Conservation (phyloP, 2,888 invertebrate species). For the Hartigia nigra region DNA sequence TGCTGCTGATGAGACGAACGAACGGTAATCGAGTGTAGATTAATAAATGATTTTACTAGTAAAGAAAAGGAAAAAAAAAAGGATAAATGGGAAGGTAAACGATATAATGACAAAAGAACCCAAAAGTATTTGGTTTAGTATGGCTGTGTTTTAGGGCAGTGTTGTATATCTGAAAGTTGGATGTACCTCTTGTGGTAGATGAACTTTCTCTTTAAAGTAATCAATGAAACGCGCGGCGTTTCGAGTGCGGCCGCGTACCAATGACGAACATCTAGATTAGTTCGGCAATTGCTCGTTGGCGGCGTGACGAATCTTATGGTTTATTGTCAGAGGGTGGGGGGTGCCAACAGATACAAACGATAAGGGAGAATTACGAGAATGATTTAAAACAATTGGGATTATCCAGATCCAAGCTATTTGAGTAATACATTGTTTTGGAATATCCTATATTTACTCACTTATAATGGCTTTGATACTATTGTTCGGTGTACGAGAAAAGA, state of each 20-base stretch:
- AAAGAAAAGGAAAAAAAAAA: conserved; percentile 9
- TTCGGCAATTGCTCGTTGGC: not conserved
- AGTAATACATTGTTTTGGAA: not conserved
- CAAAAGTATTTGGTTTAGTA: conserved; percentile 72
- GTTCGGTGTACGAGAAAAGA: not conserved
- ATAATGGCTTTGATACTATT: not conserved
- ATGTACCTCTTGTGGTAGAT: conserved; percentile 47
- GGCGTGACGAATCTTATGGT: not conserved
- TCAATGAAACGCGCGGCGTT: conserved; percentile 28
- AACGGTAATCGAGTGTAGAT: conserved; percentile 37
- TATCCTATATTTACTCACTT: not conserved
- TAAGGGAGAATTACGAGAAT: not conserved
- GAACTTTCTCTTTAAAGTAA: conserved; percentile 35
- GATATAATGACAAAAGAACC: conserved; percentile 61
- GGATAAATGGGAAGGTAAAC: conserved; percentile 7
- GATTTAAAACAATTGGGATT: not conserved
- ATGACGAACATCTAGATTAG: conserved; percentile 21
- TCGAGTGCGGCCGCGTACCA: conserved; percentile 46
- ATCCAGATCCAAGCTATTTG: not conserved
- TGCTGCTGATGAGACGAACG: conserved; percentile 12
- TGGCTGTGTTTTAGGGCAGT: conserved; percentile 69
- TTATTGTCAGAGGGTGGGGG: not conserved
- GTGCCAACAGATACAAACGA: not conserved
- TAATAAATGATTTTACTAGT: conserved; percentile 40
- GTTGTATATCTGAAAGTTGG: conserved; percentile 56